These are phyloP conservation scores for Anguilla pacifica DNA, from an alignment of 2,797 vertebrate species.

Conservation along the genomic window DNA sequence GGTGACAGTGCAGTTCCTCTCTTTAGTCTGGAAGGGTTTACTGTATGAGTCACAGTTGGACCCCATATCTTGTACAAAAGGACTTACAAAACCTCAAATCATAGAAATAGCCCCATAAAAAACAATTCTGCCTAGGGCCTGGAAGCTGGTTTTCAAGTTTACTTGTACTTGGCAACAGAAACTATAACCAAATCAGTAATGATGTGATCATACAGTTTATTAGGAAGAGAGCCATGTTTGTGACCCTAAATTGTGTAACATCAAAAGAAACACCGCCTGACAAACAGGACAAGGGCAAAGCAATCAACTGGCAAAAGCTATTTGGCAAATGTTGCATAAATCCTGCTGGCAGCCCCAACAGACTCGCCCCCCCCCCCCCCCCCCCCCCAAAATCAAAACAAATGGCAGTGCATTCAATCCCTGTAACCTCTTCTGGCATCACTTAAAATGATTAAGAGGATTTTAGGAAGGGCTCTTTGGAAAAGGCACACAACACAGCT, in stretches of 20 bases:
- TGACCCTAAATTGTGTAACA: neutral
- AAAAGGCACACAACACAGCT: constrained; percentile 3
- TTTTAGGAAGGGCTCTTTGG: constrained; percentile 14
- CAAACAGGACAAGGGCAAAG: neutral
- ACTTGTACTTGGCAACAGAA: neutral
- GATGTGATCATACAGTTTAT: neutral
- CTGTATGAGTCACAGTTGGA: neutral
- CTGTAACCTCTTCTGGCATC: constrained; percentile 21
- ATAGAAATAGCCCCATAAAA: neutral
- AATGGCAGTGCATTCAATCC: constrained; percentile 49
- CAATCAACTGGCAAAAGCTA: neutral
- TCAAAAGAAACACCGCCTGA: neutral
- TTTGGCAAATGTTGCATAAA: constrained; percentile 39
- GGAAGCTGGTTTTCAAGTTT: neutral
- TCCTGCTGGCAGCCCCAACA: constrained; percentile 50
- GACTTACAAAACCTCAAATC: neutral
- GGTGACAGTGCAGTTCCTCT: neutral
- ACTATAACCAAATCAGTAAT: neutral
- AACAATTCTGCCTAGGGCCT: neutral
- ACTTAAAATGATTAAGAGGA: constrained; percentile 54
- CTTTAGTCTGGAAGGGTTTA: neutral
- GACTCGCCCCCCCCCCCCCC: constrained; percentile 45
- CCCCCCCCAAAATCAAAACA: constrained; percentile 25
- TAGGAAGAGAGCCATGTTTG: neutral
- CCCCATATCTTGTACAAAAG: neutral